phyloP scores from a whole-genome alignment of 1,140 invertebrate species.

The Drosophila erecta region DNA sequence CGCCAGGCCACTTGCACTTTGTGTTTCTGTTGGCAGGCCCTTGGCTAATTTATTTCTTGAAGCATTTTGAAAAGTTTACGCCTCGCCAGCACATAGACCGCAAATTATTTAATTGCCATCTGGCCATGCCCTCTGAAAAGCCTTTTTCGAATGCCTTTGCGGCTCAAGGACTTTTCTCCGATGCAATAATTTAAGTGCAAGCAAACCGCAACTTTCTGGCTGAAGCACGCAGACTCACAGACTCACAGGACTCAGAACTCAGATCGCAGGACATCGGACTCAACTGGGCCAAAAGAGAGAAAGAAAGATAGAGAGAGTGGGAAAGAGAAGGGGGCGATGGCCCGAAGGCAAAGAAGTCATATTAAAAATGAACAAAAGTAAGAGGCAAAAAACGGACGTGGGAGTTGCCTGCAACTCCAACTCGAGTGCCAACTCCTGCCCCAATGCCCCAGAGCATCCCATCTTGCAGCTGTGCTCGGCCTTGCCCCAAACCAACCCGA shows the following conservation, averaged over 20 bases:
- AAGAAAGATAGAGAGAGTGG: neutral
- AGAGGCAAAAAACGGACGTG: slow-evolving; percentile 51
- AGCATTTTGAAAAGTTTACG: slow-evolving; percentile 59
- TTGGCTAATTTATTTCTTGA: slow-evolving; percentile 63
- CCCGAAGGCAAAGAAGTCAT: slow-evolving; percentile 63
- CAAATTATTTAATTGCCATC: slow-evolving; percentile 81
- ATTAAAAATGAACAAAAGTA: slow-evolving; percentile 76
- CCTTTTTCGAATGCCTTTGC: slow-evolving; percentile 37
- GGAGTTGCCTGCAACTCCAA: slow-evolving; percentile 48
- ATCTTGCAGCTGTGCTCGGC: slow-evolving; percentile 47
- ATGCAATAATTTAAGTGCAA: slow-evolving; percentile 82
- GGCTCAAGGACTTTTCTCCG: slow-evolving; percentile 69
- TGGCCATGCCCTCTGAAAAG: slow-evolving; percentile 41
- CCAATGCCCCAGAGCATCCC: slow-evolving; percentile 39
- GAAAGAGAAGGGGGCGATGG: neutral
- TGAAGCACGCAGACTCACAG: slow-evolving; percentile 48
- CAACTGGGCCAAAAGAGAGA: slow-evolving; percentile 5
- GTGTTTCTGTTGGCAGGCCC: slow-evolving; percentile 29
- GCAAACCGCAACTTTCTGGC: slow-evolving; percentile 73
- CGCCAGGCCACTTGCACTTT: slow-evolving; percentile 65
- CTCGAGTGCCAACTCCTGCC: slow-evolving; percentile 11
- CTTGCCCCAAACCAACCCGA: slow-evolving; percentile 39
- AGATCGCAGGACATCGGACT: neutral
- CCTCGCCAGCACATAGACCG: slow-evolving; percentile 64
- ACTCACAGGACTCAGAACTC: slow-evolving; percentile 2